phyloP scores from a whole-genome alignment of 2,113 vertebrate species.

The Lathamus discolor region DNA sequence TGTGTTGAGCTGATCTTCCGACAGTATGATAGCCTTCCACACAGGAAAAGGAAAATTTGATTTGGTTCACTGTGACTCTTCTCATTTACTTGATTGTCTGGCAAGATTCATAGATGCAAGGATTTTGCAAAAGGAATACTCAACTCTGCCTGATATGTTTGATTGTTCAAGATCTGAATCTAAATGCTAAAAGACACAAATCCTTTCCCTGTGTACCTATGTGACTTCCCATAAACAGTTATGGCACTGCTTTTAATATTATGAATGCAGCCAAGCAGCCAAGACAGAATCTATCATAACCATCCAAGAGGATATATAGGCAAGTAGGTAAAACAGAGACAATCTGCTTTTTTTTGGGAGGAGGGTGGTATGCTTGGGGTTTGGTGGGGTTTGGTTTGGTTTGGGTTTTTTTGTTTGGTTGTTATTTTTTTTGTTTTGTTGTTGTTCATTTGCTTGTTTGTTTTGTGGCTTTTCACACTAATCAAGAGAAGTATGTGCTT shows the following conservation, averaged over 20 bases:
- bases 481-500: not conserved
- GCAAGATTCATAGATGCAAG: not conserved
- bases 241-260: not conserved
- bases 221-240: not conserved
- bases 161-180: not conserved
- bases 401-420: not conserved
- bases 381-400: not conserved
- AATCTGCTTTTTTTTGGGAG: rapidly evolving
- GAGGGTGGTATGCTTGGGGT: not conserved
- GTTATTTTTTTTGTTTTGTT: not conserved
- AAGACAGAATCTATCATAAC: not conserved
- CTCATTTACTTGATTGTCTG: not conserved
- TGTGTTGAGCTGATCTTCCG: not conserved
- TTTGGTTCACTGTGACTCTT: not conserved
- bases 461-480: not conserved
- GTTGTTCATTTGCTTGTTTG: not conserved
- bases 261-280: not conserved
- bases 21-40: not conserved
- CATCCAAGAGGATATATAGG: not conserved
- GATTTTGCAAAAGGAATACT: not conserved
- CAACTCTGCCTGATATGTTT: not conserved
- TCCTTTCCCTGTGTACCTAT: not conserved
- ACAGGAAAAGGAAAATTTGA: not conserved
- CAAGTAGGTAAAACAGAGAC: not conserved
- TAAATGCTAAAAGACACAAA: not conserved